A percentile compares a stretch with the other conserved stretches of the same genome.
Evolutionary conservation across 2,888 invertebrate genomes (phyloP).

Genomic region (Platynereis dumerilii): DNA sequence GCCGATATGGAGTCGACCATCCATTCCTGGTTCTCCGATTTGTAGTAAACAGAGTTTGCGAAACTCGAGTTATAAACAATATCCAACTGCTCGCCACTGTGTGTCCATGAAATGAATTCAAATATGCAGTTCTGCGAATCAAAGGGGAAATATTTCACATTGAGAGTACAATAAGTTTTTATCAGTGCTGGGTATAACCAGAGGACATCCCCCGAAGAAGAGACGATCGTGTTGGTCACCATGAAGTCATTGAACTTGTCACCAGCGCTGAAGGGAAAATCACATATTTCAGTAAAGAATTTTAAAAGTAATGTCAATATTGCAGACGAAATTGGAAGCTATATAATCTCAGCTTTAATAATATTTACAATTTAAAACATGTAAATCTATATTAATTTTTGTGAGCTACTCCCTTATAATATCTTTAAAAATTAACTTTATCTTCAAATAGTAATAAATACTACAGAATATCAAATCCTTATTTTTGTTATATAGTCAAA

Average conservation of each 20-base stretch:
- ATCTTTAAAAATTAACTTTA: background rate
- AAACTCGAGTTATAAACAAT: slow-evolving; percentile 38
- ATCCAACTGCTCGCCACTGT: slow-evolving; percentile 62
- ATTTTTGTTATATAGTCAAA: too few species aligned
- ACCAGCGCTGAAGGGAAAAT: slow-evolving; percentile 38
- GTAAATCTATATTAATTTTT: background rate
- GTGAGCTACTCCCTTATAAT: background rate
- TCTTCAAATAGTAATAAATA: too few species aligned
- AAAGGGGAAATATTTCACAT: slow-evolving; percentile 67
- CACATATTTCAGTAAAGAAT: background rate
- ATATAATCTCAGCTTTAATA: background rate
- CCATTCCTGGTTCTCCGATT: slow-evolving; percentile 85
- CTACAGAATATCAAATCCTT: too few species aligned
- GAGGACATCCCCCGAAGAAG: slow-evolving; percentile 65
- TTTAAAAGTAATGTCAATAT: background rate
- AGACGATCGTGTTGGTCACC: slow-evolving; percentile 66
- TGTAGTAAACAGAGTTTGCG: slow-evolving; percentile 66
- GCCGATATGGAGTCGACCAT: slow-evolving; percentile 40
- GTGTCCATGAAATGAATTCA: slow-evolving; percentile 67
- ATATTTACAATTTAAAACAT: background rate
- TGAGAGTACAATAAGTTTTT: slow-evolving; percentile 65
- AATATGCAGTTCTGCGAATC: slow-evolving; percentile 66
- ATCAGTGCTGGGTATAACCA: slow-evolving; percentile 67
- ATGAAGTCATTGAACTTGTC: slow-evolving; percentile 47
- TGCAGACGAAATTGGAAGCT: too few species aligned